A percentile compares a stretch with the other conserved stretches of the same genome.
Evolutionary conservation across 1,140 invertebrate genomes (phyloP).

Genomic region (Heliconius congener): DNA sequence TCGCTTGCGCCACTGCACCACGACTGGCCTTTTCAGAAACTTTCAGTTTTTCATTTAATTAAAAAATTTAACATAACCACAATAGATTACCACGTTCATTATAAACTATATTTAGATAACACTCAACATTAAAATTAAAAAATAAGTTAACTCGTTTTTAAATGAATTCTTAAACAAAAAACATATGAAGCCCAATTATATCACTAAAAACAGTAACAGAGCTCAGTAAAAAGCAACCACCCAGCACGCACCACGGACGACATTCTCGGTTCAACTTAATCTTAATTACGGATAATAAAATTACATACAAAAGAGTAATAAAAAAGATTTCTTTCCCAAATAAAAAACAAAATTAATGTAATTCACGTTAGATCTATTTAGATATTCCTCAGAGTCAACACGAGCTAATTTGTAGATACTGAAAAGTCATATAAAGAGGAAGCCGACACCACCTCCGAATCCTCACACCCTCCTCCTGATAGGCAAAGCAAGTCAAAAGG

Average conservation of each 20-base stretch:
- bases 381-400: slow-evolving; percentile 45
- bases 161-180: too few species aligned
- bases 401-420: slow-evolving; percentile 60
- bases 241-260: neutral
- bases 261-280: neutral
- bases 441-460: slow-evolving; percentile 60
- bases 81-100: too few species aligned
- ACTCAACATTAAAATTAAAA: too few species aligned
- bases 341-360: neutral
- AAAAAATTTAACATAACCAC: too few species aligned
- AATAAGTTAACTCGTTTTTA: too few species aligned
- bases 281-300: neutral
- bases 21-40: too few species aligned
- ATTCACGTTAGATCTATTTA: slow-evolving; percentile 9
- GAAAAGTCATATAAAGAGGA: slow-evolving; percentile 59
- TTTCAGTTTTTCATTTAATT: too few species aligned
- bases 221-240: neutral
- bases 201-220: neutral
- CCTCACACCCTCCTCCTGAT: slow-evolving; percentile 56
- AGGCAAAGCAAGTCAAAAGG: slow-evolving; percentile 72
- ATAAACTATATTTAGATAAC: too few species aligned
- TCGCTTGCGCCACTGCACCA: too few species aligned
- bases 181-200: neutral
- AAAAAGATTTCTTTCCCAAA: neutral
- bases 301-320: neutral